Percentiles rank a stretch among this genome's conserved stretches.
phyloP scores from a whole-genome alignment of 2,113 vertebrate genomes.

The Callaeas wilsoni region DNA sequence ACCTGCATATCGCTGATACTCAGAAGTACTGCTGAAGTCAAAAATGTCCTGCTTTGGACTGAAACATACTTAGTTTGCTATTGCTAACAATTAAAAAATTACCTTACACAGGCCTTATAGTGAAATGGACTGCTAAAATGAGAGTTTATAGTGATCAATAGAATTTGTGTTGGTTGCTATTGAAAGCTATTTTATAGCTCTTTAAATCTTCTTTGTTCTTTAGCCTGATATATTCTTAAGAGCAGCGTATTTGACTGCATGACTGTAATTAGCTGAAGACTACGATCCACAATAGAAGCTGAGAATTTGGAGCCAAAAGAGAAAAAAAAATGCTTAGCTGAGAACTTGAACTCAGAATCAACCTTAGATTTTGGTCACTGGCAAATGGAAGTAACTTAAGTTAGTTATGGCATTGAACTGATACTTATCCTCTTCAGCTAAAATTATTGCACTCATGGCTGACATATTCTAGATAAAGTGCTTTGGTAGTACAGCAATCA shows the following conservation, averaged over 20 bases:
- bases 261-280: not conserved
- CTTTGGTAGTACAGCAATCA: not conserved
- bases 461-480: not conserved
- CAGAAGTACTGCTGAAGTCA: not conserved
- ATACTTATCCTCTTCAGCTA: not conserved
- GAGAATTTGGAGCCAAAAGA: not conserved
- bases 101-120: not conserved
- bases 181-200: not conserved
- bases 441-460: not conserved
- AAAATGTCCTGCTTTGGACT: not conserved
- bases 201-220: not conserved
- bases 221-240: not conserved
- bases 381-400: not conserved
- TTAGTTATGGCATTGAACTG: not conserved
- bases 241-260: not conserved
- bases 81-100: not conserved
- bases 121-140: not conserved
- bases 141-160: not conserved
- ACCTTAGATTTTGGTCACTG: not conserved
- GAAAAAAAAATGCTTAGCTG: not conserved
- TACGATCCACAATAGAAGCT: not conserved
- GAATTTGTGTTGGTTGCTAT: not conserved
- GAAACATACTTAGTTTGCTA: not conserved
- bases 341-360: not conserved
- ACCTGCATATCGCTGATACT: not conserved